A percentile compares a stretch with the other conserved stretches of the same genome.
These are phyloP conservation scores for Syrista parreyssii DNA, from an alignment of 2,888 invertebrate species.

Conservation along the genomic window DNA sequence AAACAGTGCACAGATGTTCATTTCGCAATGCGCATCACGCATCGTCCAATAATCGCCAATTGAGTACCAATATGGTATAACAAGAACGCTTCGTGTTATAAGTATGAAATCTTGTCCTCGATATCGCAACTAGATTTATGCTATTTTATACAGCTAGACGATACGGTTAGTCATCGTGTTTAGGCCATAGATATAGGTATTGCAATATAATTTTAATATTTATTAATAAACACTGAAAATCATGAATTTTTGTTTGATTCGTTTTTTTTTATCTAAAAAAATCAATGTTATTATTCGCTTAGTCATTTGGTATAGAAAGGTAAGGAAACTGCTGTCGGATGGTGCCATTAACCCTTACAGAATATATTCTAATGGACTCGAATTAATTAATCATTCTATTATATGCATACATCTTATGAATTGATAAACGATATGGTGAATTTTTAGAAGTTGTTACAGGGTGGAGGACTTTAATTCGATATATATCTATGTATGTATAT, in stretches of 20 bases:
- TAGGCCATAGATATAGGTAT: not conserved
- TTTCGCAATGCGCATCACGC: not conserved
- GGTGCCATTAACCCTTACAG: not conserved
- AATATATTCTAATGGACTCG: not conserved
- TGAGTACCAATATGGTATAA: slow-evolving; percentile 2
- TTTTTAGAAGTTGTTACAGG: not conserved
- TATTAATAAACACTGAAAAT: not conserved
- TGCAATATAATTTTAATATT: not conserved
- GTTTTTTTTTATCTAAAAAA: not conserved
- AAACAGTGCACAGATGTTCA: not conserved
- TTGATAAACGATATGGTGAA: not conserved
- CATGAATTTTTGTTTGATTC: not conserved
- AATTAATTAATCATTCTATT: not conserved
- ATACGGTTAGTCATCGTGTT: not conserved
- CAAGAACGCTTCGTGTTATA: not conserved
- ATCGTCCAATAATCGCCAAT: slow-evolving; percentile 11
- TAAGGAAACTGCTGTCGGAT: no score
- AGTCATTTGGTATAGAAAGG: not conserved
- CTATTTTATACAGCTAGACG: not conserved
- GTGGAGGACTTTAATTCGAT: not conserved
- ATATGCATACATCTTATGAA: not conserved
- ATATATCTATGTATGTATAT: not conserved
- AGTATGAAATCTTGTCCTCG: slow-evolving; percentile 1
- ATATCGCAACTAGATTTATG: not conserved
- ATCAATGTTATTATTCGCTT: not conserved